These are phyloP conservation scores for Holothuria glaberrima DNA, from an alignment of 35 echinoderm and acorn worm genomes.

Conservation along the genomic window DNA sequence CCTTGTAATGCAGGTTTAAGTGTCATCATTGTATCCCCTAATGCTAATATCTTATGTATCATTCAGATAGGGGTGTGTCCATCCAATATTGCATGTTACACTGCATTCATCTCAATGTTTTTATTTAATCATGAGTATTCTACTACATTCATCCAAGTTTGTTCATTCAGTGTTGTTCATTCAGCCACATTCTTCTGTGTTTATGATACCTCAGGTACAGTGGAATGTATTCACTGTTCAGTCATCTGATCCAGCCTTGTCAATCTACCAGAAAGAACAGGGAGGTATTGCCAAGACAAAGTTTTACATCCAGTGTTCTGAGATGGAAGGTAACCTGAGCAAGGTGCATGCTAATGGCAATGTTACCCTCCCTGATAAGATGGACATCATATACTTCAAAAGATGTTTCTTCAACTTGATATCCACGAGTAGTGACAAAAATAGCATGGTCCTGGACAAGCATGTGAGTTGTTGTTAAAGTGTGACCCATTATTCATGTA, in stretches of 20 bases:
- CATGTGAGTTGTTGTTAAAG: slow-evolving; percentile 55
- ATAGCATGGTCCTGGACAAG: slow-evolving; percentile 74
- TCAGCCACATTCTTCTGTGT: not conserved
- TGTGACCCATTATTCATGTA: too few relatives aligned
- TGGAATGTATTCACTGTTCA: slow-evolving; percentile 99
- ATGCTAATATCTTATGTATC: too few relatives aligned
- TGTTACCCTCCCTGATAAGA: slow-evolving; percentile 34
- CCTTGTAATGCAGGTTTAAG: too few relatives aligned
- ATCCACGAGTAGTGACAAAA: slow-evolving; percentile 32
- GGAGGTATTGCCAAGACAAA: slow-evolving; percentile 92
- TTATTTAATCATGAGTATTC: too few relatives aligned
- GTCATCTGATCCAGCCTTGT: slow-evolving; percentile 83
- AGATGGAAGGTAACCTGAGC: slow-evolving; percentile 92
- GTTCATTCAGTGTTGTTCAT: not conserved
- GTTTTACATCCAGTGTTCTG: slow-evolving; percentile 90
- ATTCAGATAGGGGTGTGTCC: too few relatives aligned
- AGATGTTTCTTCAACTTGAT: slow-evolving; percentile 92
- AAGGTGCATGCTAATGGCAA: slow-evolving; percentile 63
- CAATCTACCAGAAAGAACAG: slow-evolving; percentile 61
- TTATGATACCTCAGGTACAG: slow-evolving; percentile 69
- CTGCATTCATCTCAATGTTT: too few relatives aligned
- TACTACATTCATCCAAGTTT: too few relatives aligned
- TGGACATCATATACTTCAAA: slow-evolving; percentile 61
- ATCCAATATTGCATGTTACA: too few relatives aligned
- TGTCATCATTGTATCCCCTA: too few relatives aligned